These are phyloP conservation scores for Ameiurus melas DNA, from an alignment of 2,113 vertebrate genomes.

Conservation along the genomic window DNA sequence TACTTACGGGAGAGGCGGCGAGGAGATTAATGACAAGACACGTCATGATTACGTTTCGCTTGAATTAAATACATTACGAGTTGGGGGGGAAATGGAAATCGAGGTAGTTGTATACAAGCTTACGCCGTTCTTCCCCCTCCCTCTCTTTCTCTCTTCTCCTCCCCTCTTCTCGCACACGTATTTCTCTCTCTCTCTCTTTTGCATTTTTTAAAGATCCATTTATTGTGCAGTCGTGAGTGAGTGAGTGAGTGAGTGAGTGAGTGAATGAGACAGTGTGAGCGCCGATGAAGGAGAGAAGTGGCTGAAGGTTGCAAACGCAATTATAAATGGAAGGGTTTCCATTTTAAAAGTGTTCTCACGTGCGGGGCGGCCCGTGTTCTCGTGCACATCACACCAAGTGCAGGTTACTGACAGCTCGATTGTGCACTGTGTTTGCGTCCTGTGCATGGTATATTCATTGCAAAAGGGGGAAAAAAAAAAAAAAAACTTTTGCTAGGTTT, in stretches of 20 bases:
- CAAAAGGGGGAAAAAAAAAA: neutral
- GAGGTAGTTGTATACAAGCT: conserved; percentile 78
- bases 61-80: conserved; percentile 87
- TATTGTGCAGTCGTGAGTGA: conserved; percentile 70
- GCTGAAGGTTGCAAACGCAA: conserved; percentile 80
- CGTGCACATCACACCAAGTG: neutral
- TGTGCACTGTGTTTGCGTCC: neutral
- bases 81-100: conserved; percentile 76
- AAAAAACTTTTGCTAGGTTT: neutral
- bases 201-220: conserved; percentile 69
- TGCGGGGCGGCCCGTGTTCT: neutral
- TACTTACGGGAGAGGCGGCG: conserved; percentile 84
- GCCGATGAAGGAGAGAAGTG: conserved; percentile 65
- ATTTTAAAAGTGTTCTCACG: conserved; percentile 69
- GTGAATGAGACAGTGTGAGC: conserved; percentile 55
- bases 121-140: conserved; percentile 75
- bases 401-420: neutral
- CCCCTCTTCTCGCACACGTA: conserved; percentile 63
- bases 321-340: conserved; percentile 76
- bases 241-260: conserved; percentile 45
- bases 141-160: conserved; percentile 65
- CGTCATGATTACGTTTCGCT: conserved; percentile 85
- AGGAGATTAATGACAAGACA: conserved; percentile 83
- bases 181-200: conserved; percentile 53
- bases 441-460: neutral